Conservation (phyloP, 2,888 invertebrate genomes). For the Alloscopus bannaensis region DNA sequence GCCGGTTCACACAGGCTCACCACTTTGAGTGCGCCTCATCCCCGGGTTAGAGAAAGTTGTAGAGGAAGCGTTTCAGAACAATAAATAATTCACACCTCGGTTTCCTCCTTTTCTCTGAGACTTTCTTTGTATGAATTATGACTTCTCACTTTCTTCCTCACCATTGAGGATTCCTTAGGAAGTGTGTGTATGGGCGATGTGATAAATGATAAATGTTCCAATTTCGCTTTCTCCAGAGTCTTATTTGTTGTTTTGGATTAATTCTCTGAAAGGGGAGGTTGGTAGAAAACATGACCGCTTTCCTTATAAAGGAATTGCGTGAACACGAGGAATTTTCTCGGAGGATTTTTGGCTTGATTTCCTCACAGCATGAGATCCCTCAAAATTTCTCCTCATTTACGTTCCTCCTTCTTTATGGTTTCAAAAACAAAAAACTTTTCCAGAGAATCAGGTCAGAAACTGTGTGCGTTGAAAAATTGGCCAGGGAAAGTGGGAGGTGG, state of each 20-base stretch:
- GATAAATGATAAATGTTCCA: conserved; percentile 61
- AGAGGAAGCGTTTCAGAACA: conserved; percentile 53
- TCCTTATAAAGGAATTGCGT: not conserved
- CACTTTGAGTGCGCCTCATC: conserved; percentile 13
- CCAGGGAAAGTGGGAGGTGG: no score
- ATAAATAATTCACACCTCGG: conserved; percentile 64
- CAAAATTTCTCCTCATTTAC: not conserved
- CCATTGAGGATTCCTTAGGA: conserved; percentile 11
- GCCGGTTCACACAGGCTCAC: conserved; percentile 7
- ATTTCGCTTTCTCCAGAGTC: conserved; percentile 47
- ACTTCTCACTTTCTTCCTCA: conserved; percentile 46
- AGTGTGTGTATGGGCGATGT: conserved; percentile 21
- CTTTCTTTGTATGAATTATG: conserved; percentile 57
- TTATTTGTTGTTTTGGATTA: conserved; percentile 57
- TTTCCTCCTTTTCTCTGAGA: conserved; percentile 37
- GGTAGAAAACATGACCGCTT: conserved; percentile 7
- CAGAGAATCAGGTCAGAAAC: no score
- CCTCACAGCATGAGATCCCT: conserved; percentile 16
- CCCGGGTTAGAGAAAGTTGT: no score
- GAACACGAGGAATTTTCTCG: not conserved
- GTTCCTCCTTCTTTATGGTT: not conserved
- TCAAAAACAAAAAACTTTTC: not conserved
- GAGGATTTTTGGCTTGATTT: not conserved
- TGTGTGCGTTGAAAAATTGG: no score
- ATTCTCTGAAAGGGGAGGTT: conserved; percentile 29